Conservation (phyloP, 2,113 vertebrate genomes). For the Stigmatopora argus region DNA sequence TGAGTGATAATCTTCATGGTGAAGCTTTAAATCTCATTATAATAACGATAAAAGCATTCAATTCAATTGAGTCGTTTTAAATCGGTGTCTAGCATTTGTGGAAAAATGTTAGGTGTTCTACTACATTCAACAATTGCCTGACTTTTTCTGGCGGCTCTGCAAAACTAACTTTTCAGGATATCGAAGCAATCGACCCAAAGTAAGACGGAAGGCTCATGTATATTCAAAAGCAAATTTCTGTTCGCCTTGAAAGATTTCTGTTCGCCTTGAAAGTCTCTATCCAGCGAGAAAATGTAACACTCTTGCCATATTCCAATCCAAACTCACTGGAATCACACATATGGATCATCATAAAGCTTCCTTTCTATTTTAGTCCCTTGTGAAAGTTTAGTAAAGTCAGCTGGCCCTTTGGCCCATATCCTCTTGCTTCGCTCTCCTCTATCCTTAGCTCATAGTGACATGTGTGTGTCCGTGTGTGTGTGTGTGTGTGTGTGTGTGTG, state of each 20-base stretch:
- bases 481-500: slow-evolving; percentile 13
- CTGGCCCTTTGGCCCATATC: slow-evolving; percentile 63
- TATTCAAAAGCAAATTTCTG: neutral
- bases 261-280: neutral
- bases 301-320: neutral
- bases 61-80: too few relatives aligned
- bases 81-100: too few relatives aligned
- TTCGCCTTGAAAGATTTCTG: neutral
- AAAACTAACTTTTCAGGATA: neutral
- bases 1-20: too few relatives aligned
- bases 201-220: neutral
- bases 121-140: neutral
- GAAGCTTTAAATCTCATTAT: too few relatives aligned
- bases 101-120: neutral
- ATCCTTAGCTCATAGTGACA: slow-evolving; percentile 19
- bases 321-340: neutral
- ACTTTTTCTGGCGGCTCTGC: neutral
- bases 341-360: neutral
- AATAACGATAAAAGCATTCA: too few relatives aligned
- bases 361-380: slow-evolving; percentile 60
- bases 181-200: neutral
- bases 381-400: slow-evolving; percentile 70
- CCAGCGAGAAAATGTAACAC: neutral
- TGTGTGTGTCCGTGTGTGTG: neutral
- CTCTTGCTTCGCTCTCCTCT: slow-evolving; percentile 39